phyloP scores from a whole-genome alignment of 2,888 invertebrate species.

The Eupeodes luniger region DNA sequence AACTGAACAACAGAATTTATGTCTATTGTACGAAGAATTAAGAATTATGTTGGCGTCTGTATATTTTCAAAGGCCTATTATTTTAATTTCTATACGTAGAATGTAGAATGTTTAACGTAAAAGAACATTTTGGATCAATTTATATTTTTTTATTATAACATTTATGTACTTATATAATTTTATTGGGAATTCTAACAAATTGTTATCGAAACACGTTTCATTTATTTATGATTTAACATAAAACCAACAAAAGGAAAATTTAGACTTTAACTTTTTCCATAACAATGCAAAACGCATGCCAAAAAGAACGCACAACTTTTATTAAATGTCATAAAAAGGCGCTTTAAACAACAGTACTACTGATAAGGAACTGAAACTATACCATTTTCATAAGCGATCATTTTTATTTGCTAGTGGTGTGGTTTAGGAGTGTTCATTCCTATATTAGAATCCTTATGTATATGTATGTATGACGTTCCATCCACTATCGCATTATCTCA shows the following conservation, averaged over 20 bases:
- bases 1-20: too few species aligned
- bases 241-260: not conserved
- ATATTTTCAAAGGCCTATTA: too few species aligned
- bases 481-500: slow-evolving; percentile 67
- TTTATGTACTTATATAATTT: too few species aligned
- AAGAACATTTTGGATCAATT: too few species aligned
- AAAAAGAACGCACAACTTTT: slow-evolving; percentile 49
- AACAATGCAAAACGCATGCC: slow-evolving; percentile 16
- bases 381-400: slow-evolving; percentile 73
- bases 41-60: too few species aligned
- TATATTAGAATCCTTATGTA: slow-evolving; percentile 27
- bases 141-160: too few species aligned
- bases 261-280: not conserved
- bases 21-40: too few species aligned
- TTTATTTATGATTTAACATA: not conserved
- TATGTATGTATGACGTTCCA: slow-evolving; percentile 2
- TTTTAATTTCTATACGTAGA: too few species aligned
- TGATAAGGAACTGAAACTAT: slow-evolving; percentile 74
- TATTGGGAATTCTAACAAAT: not conserved
- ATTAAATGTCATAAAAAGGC: slow-evolving; percentile 64
- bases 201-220: not conserved
- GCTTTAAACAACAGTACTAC: slow-evolving; percentile 57
- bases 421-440: slow-evolving; percentile 1
- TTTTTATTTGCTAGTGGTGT: slow-evolving; percentile 44
- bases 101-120: too few species aligned